Base-by-base conservation (phyloP, 2,113 vertebrate genomes). In the Neomonachus schauinslandi region DNA sequence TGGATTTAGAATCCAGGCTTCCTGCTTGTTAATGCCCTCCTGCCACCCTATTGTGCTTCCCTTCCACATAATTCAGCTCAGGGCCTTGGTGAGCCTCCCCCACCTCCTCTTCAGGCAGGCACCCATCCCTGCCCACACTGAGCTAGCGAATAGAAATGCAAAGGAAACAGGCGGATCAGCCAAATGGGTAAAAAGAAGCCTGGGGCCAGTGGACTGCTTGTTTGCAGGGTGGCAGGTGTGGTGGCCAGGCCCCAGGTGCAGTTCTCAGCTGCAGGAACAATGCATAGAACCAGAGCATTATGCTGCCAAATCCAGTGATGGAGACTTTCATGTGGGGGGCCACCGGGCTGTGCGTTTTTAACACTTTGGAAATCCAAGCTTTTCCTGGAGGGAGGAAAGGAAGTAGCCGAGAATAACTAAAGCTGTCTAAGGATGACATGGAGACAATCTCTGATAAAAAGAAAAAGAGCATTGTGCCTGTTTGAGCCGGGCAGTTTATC, bases 261-360 rank as follows among this genome's bases (percentile, higher is more conserved):
- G 67, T 61, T 74, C 9, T 72, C 8, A 71, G 46, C 31, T n/a
- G 28, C 13, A 53, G 55, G 39, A 63, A 39, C 19, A 46, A 51
- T 39, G 28, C 39, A 51, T 24, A 63, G 18, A 79, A 65, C 22
- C 36, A 63, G 76, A 24, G 13, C 16, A 0, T n/a, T 31, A 42
- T 1, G 0, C 18, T 33, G 42, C 0, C 0, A 55, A 4, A 67
- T 16, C 72, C 3, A 2, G 53, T 0, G 31, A 61, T 95, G 59
- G 22, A 36, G 49, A 72, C 5, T 76, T 92, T 86, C 59, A 8
- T 22, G 6, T 4, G 0, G 22, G 46, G 42, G 63, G 5, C 6
- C 4, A 19, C 69, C 36, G 14, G n/a, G 12, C 26, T 2, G 3
- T 61, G 36, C 4, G 5, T 89, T 74, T 80, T 79, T n/a, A 76